Evolutionary conservation across 2,797 vertebrate species (phyloP).

Genomic region (Dermochelys coriacea): DNA sequence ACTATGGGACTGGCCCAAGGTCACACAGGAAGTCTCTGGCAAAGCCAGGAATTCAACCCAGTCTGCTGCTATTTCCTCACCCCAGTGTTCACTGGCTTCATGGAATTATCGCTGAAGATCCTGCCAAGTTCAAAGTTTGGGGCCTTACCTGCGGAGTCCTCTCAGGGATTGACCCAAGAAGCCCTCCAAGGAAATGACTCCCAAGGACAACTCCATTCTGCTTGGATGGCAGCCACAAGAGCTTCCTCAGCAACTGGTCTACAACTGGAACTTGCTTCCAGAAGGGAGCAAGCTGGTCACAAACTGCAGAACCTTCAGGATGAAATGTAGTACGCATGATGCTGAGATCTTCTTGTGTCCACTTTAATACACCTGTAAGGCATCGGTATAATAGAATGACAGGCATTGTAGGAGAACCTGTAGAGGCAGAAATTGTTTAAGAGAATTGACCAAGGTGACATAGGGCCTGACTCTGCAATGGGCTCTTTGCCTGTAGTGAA

Average conservation of each 20-base stretch:
- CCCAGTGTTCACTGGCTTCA: neutral
- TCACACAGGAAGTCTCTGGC: neutral
- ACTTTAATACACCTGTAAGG: too few relatives aligned
- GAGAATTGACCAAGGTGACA: neutral
- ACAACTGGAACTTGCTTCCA: neutral
- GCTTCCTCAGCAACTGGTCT: neutral
- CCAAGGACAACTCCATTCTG: neutral
- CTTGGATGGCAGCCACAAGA: neutral
- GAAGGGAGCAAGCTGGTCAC: neutral
- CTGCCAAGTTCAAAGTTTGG: neutral
- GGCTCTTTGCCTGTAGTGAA: too few relatives aligned
- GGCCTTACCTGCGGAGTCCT: neutral
- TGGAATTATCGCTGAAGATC: neutral
- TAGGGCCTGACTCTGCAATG: neutral
- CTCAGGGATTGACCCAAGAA: neutral
- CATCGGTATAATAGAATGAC: too few relatives aligned
- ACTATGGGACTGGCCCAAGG: neutral
- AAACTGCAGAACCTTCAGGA: neutral
- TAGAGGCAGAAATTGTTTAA: too few relatives aligned
- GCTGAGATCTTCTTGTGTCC: neutral
- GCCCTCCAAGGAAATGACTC: neutral
- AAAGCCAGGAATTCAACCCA: neutral
- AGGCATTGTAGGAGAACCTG: too few relatives aligned
- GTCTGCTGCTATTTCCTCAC: neutral
- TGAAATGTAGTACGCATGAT: neutral